A percentile compares a stretch with the other conserved stretches of the same genome.
Evolutionary conservation across 2,113 vertebrate species (phyloP).

Genomic region (Ictalurus furcatus): DNA sequence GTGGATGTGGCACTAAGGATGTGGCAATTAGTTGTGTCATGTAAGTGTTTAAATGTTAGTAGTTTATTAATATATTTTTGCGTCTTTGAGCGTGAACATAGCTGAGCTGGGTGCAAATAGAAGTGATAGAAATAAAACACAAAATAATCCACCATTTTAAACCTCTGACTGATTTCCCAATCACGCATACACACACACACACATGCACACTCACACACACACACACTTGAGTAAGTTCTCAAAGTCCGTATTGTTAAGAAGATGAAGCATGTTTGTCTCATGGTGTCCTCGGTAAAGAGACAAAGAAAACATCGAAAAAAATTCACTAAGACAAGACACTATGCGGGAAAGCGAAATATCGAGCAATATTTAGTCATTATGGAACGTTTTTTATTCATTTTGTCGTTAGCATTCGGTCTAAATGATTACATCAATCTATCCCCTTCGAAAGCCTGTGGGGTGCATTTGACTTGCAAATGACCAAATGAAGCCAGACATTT

Average conservation of each 20-base stretch:
- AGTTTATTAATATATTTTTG: not conserved
- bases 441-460: slow-evolving; percentile 64
- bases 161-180: not conserved
- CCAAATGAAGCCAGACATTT: slow-evolving; percentile 70
- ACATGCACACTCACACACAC: not conserved
- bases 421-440: slow-evolving; percentile 79
- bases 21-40: not conserved
- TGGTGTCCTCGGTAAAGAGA: not conserved
- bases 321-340: slow-evolving; percentile 3
- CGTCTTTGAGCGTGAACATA: not conserved
- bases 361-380: slow-evolving; percentile 63
- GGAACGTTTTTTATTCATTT: slow-evolving; percentile 70
- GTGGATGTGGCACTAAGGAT: not conserved
- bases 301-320: not conserved
- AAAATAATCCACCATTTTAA: not conserved
- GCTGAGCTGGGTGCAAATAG: not conserved
- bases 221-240: not conserved
- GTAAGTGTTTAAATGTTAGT: too few relatives aligned
- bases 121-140: not conserved
- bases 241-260: not conserved
- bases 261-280: not conserved
- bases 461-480: slow-evolving; percentile 82
- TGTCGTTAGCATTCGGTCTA: slow-evolving; percentile 63
- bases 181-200: not conserved
- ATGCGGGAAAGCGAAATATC: slow-evolving; percentile 43